Conservation (phyloP, 1,140 invertebrate species). For the Geopemphigus sp. region DNA sequence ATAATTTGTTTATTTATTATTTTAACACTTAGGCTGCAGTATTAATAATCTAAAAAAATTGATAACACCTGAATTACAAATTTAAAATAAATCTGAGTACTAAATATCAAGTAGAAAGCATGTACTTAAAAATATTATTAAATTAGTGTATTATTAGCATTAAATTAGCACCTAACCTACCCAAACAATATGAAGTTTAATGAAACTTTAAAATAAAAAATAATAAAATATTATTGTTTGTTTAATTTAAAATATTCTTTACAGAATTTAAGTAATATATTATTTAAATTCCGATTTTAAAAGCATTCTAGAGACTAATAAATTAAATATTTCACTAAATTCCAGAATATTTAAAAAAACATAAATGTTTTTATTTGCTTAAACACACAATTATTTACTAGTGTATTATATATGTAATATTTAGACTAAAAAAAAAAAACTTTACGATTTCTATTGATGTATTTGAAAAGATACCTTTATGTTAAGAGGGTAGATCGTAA, state of each 20-base stretch:
- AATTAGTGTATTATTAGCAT: no score
- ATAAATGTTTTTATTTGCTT: neutral
- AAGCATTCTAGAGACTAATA: neutral
- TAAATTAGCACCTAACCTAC: no score
- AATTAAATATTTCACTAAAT: neutral
- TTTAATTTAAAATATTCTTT: neutral
- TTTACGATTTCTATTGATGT: constrained; percentile 16
- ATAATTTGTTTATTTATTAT: no score
- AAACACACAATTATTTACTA: constrained; percentile 1
- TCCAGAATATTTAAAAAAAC: neutral
- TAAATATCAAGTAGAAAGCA: no score
- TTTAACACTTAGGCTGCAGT: no score
- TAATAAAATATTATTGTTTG: neutral
- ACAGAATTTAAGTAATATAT: neutral
- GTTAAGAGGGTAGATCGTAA: neutral
- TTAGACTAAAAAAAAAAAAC: constrained; percentile 9
- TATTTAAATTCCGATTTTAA: neutral
- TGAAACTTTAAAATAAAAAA: neutral
- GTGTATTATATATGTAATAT: neutral
- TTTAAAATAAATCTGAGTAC: no score
- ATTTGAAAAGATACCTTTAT: constrained; percentile 22
- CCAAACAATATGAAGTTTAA: no score
- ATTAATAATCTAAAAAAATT: no score
- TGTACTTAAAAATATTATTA: no score
- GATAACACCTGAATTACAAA: no score